Percentiles rank a stretch among this genome's conserved stretches.
Conservation (phyloP, 2,113 vertebrate genomes). For the Empidonax alnorum region DNA sequence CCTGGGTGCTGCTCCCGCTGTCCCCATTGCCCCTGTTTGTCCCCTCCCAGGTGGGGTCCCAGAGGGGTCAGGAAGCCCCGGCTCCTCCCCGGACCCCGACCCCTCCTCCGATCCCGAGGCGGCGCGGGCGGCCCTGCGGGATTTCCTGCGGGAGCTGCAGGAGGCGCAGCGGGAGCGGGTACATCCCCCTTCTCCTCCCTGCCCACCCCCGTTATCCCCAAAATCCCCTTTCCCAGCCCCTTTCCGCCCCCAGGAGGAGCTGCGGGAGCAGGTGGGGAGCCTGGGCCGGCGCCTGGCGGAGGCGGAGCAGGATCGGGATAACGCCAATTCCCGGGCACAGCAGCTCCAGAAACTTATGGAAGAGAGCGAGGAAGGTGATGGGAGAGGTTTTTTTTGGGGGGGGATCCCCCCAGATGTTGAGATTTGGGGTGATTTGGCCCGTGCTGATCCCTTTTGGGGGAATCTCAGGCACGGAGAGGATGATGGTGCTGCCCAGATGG, state of each 20-base stretch:
- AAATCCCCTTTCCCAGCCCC: fast-evolving
- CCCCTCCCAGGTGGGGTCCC: background rate
- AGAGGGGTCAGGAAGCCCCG: background rate
- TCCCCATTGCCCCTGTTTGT: constrained; percentile 41
- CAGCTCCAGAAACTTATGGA: constrained; percentile 84
- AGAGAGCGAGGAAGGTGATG: constrained; percentile 84
- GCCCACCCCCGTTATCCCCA: fast-evolving
- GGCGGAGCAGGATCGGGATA: constrained; percentile 81
- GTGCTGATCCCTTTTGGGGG: background rate
- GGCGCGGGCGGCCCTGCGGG: constrained; percentile 81
- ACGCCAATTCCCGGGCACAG: constrained; percentile 60
- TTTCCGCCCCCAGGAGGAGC: constrained; percentile 80
- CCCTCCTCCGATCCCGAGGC: constrained; percentile 84
- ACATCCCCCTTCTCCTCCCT: background rate
- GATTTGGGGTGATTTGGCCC: background rate
- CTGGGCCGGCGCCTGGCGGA: constrained; percentile 77
- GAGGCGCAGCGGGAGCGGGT: constrained; percentile 87
- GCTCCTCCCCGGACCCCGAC: background rate
- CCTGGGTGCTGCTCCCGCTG: fast-evolving
- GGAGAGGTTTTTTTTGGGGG: fast-evolving
- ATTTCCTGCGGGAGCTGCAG: constrained; percentile 89
- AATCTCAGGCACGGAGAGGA: background rate
- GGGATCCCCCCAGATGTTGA: fast-evolving
- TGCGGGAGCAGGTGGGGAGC: constrained; percentile 73
- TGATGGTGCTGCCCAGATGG: fast-evolving